A percentile compares a stretch with the other conserved stretches of the same genome.
Evolutionary conservation across 1,140 invertebrate species (phyloP).

Genomic region (roundworm (Caenorhabditis elegans)): DNA sequence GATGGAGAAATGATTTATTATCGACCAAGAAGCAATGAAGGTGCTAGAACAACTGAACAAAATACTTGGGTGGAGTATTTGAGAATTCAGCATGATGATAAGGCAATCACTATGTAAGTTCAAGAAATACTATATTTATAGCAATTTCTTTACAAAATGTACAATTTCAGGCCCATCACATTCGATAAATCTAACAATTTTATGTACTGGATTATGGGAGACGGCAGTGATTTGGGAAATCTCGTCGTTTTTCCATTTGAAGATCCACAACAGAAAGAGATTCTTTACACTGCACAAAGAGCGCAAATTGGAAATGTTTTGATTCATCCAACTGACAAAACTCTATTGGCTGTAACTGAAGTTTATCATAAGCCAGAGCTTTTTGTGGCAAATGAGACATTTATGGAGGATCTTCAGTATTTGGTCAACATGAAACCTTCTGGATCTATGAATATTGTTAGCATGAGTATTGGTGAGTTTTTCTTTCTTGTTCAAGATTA

Average conservation of each 20-base stretch:
- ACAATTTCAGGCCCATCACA: slow-evolving; percentile 58
- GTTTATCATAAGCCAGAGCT: slow-evolving; percentile 65
- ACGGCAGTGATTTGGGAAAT: slow-evolving; percentile 57
- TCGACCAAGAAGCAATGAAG: background rate
- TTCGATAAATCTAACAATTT: slow-evolving; percentile 60
- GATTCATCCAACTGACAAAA: slow-evolving; percentile 61
- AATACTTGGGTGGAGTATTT: slow-evolving; percentile 61
- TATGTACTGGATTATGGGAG: slow-evolving; percentile 65
- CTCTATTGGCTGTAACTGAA: slow-evolving; percentile 61
- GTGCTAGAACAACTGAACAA: slow-evolving; percentile 50
- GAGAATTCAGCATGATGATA: slow-evolving; percentile 58
- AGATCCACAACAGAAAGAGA: slow-evolving; percentile 57
- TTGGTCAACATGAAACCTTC: slow-evolving; percentile 60
- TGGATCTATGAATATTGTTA: slow-evolving; percentile 56
- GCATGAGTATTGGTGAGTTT: slow-evolving; percentile 49
- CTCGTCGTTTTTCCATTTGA: slow-evolving; percentile 61
- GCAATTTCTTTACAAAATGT: background rate
- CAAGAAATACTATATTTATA: background rate
- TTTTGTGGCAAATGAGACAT: slow-evolving; percentile 62
- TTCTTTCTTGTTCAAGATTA: background rate
- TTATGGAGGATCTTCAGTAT: slow-evolving; percentile 65
- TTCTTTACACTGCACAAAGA: slow-evolving; percentile 60
- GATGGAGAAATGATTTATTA: slow-evolving; percentile 61
- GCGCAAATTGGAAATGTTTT: slow-evolving; percentile 62
- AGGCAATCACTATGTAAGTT: slow-evolving; percentile 60